Conservation (phyloP, 2,888 invertebrate species). For the Hoplodrina ambigua region DNA sequence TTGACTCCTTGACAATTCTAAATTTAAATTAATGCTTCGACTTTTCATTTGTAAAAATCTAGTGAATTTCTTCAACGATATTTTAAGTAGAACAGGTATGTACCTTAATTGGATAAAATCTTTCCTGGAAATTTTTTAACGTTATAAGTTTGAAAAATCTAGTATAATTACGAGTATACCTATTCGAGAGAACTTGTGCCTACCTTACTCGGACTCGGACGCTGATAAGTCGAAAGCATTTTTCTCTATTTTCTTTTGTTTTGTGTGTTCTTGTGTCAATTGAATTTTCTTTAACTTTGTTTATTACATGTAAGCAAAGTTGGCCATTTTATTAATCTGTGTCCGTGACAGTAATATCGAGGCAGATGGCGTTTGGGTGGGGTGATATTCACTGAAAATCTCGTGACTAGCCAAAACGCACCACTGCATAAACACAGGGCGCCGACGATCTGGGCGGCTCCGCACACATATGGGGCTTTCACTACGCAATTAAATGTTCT, state of each 20-base stretch:
- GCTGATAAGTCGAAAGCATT: neutral
- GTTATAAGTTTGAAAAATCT: neutral
- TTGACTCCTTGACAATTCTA: no score
- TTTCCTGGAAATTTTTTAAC: neutral
- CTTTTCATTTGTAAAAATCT: neutral
- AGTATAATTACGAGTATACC: no score
- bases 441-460: conserved; percentile 45
- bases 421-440: conserved; percentile 51
- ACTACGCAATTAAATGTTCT: conserved; percentile 41
- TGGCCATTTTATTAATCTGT: neutral
- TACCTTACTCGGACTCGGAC: neutral
- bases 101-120: neutral
- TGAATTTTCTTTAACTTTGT: neutral
- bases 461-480: conserved; percentile 34
- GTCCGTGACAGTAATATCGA: neutral
- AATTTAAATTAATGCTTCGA: no score
- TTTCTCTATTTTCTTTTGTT: no score
- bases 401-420: conserved; percentile 23
- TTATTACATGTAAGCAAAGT: neutral
- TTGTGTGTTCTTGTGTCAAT: no score
- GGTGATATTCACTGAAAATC: conserved; percentile 9
- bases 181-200: neutral
- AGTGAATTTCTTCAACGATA: neutral
- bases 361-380: neutral
- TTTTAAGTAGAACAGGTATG: neutral